Base-by-base conservation (phyloP, 2,888 invertebrate genomes). In the Pseudococcus jackbeardsleyi region DNA sequence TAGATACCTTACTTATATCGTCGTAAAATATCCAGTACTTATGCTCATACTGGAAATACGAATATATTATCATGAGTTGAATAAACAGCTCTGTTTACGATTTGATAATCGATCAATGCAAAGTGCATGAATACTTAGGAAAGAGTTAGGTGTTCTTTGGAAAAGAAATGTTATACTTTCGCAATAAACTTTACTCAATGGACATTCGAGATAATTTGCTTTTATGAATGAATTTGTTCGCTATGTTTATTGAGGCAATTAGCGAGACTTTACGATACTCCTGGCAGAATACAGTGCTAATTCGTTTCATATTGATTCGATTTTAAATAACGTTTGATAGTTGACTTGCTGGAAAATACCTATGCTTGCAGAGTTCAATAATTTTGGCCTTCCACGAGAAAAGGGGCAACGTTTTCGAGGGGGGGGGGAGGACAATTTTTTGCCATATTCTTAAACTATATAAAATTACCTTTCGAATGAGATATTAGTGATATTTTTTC, bases 161-260 rank as follows among this genome's bases (percentile, higher is more conserved):
- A 33, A 72, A 15, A 72, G 72, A 72, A 72, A 39, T 33, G 33
- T 33, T 39, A 33, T 33, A 72, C 72, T 72, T 72, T 72, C 5
- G 72, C 33, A 33, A 72, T 72, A 72, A 72, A 72, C 33, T 72
- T 33, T 15, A 17, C 17, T 72, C 33, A 72, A 72, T 72, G 72
- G 72, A 72, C 17, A 6, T 17, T 3, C 72, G 1, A 72, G 33
- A 72, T 72, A 17, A 39, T 33, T 72, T 72, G 72, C 72, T 72
- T 72, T 72, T 72, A 72, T 72, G 72, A 72, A 72, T 72, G 72
- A 72, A 72, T 72, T 72, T 17, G 72, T 72, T 42, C 17, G 33
- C 33, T 9, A 39, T 72, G 72, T 72, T 72, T 72, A 72, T 33
- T 72, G 15, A 33, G 33, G 72, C 72, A 39, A 72, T 72, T 72